phyloP scores from a whole-genome alignment of 2,113 vertebrate species.

The Nyctibius bracteatus region DNA sequence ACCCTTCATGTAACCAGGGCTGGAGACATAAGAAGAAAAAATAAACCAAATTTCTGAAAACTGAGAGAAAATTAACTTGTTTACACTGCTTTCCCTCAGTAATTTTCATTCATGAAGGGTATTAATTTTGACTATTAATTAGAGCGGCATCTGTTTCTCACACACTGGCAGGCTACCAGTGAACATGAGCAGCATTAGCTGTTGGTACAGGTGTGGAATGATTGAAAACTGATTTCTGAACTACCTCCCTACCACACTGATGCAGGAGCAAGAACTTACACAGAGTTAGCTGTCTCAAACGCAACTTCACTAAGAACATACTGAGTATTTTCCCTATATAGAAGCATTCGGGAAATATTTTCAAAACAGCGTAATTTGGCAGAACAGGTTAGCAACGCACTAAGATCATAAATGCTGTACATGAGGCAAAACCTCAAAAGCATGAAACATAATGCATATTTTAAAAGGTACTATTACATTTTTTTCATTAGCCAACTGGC shows the following conservation, averaged over 20 bases:
- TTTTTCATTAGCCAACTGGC: not conserved
- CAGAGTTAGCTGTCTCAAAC: not conserved
- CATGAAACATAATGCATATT: rapidly evolving
- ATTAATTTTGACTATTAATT: slow-evolving; percentile 1
- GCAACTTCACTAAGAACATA: not conserved
- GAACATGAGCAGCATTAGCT: not conserved
- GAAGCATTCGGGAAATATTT: not conserved
- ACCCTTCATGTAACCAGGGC: not conserved
- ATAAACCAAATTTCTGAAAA: not conserved
- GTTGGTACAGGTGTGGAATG: slow-evolving; percentile 6
- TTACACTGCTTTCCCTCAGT: not conserved
- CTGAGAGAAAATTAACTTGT: not conserved
- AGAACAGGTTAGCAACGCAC: not conserved
- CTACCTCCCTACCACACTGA: not conserved
- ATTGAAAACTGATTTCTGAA: slow-evolving; percentile 1
- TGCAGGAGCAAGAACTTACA: not conserved
- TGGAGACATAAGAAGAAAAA: not conserved
- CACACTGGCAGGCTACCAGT: not conserved
- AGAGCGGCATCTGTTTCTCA: not conserved
- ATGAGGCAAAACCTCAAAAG: not conserved
- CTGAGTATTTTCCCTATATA: not conserved
- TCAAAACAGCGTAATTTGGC: not conserved
- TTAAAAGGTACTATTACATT: not conserved
- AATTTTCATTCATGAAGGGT: not conserved
- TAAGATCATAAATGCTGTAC: not conserved